Base-by-base conservation (phyloP, 92 coral and sea anemone species). In the Montipora capitata region DNA sequence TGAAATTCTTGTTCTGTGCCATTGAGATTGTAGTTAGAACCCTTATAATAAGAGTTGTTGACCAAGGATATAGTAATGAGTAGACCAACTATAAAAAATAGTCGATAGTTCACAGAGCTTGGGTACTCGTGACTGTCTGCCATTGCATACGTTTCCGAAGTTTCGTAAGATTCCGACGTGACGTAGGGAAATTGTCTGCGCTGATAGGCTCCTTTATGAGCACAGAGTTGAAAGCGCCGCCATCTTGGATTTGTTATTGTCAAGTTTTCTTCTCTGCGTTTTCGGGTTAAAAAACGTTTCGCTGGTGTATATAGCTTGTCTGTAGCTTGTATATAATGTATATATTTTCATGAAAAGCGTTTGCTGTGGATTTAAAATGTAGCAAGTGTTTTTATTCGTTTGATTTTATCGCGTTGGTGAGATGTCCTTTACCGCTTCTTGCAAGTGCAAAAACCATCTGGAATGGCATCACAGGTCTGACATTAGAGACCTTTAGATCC, bases 81-180 rank as follows among this genome's bases (percentile, higher is more conserved):
- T 27, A 27, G 35, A 27, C 35, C 35, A 27, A 27, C 1, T 27
- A 27, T 27, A 27, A 27, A 27, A 27, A 27, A 27, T 27, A 27
- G 35, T 27, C 35, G 35, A 27, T 27, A 27, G 35, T 27, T 27
- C 35, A 1, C 35, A 27, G 35, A 27, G 35, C 35, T 27, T 27
- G 35, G 35, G 35, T 27, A 27, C 35, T 27, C 1, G 1, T 27
- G 35, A 27, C 35, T 27, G 35, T 27, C 35, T 1, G 35, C 35
- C 35, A 27, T 27, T n/a, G n/a, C n/a, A n/a, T n/a, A n/a, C n/a
- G n/a, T n/a, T n/a, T n/a, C 40, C 20, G n/a, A 42, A 42, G 59
- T 85, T 76, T 85, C 74, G 40, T 62, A 13, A 78, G 65, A 76
- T 74, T 85, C 84, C 42, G 51, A 85, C 49, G 83, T 13, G 89